Conservation (phyloP, 2,797 vertebrate species). For the Zalophus californianus region DNA sequence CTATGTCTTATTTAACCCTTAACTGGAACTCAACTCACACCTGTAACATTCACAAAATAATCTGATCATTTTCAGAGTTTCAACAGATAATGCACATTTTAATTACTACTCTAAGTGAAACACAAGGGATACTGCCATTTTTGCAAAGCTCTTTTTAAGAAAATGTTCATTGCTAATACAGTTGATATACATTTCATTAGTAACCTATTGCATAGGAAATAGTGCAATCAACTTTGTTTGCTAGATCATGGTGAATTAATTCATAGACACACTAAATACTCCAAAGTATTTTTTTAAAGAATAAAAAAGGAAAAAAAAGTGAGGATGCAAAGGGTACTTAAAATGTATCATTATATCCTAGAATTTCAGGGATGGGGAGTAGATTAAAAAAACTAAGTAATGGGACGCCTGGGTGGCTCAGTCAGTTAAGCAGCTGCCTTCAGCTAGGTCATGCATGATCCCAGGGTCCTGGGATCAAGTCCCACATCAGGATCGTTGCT, state of each 20-base stretch:
- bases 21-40: neutral
- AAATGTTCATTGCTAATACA: neutral
- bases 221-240: neutral
- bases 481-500: no score
- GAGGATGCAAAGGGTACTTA: neutral
- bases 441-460: no score
- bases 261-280: constrained; percentile 10
- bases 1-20: neutral
- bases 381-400: neutral
- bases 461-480: no score
- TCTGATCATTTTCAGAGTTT: neutral
- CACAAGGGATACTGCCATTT: neutral
- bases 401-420: no score
- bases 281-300: neutral
- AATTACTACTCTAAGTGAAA: neutral
- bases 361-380: neutral
- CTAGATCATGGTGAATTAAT: neutral
- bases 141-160: neutral
- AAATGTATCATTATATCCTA: neutral
- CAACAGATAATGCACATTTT: neutral
- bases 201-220: neutral
- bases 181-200: neutral
- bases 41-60: constrained; percentile 12
- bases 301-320: neutral
- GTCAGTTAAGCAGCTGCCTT: no score